Percentiles rank a stretch among this genome's conserved stretches.
These are phyloP conservation scores for Dipus sagitta DNA, from an alignment of 2,797 vertebrate genomes.

Conservation along the genomic window DNA sequence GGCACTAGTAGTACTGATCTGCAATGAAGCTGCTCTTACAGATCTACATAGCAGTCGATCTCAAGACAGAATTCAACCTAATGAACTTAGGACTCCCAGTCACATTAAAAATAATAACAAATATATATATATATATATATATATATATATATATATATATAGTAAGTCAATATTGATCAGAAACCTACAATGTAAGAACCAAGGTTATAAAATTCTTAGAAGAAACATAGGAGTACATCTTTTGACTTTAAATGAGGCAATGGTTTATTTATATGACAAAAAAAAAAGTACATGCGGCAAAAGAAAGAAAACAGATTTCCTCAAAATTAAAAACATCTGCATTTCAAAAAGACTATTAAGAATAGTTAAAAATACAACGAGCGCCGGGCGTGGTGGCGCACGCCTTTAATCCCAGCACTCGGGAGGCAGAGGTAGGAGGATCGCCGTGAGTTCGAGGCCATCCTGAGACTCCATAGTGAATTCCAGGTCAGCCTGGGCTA, in stretches of 20 bases:
- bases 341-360: constrained; percentile 9
- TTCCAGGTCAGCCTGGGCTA: too few relatives aligned
- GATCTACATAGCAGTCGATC: neutral
- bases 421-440: too few relatives aligned
- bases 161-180: neutral
- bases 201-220: constrained; percentile 58
- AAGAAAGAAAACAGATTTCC: neutral
- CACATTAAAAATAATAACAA: too few relatives aligned
- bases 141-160: too few relatives aligned
- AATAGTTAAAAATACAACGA: constrained; percentile 16
- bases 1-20: neutral
- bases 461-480: too few relatives aligned
- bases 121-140: too few relatives aligned
- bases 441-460: too few relatives aligned
- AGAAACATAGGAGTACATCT: neutral
- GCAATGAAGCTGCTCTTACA: neutral
- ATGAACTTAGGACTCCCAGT: neutral
- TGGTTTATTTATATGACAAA: constrained; percentile 5
- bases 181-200: neutral
- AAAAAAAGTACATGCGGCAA: neutral
- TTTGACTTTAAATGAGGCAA: neutral
- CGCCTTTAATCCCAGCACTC: too few relatives aligned
- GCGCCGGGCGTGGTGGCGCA: too few relatives aligned
- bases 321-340: constrained; percentile 19
- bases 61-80: neutral